Conservation (phyloP, 2,888 invertebrate genomes). For the Protophormia terraenovae region DNA sequence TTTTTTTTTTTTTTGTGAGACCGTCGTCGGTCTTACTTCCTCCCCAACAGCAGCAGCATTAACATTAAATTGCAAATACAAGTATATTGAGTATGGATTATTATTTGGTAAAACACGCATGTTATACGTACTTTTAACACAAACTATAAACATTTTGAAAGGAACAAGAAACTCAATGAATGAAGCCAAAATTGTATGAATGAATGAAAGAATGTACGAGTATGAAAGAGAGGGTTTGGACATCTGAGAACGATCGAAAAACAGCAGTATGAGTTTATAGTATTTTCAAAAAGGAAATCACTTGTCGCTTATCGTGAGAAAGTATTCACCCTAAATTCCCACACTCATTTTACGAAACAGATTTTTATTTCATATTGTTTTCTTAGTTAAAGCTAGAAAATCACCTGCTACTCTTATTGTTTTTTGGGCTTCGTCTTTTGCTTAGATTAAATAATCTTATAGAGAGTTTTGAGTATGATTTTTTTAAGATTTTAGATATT, state of each 20-base stretch:
- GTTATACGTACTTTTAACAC: slow-evolving; percentile 57
- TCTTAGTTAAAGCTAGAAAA: slow-evolving; percentile 51
- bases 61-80: slow-evolving; percentile 58
- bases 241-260: slow-evolving; percentile 54
- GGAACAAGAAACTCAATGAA: slow-evolving; percentile 46
- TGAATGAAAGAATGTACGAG: slow-evolving; percentile 27
- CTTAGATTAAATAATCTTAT: slow-evolving; percentile 41
- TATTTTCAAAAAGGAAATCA: slow-evolving; percentile 68
- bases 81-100: not conserved
- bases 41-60: slow-evolving; percentile 68
- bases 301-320: slow-evolving; percentile 80
- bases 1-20: slow-evolving; percentile 61
- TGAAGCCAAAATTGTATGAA: not conserved
- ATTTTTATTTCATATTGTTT: slow-evolving; percentile 15
- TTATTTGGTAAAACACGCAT: slow-evolving; percentile 64
- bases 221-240: slow-evolving; percentile 49
- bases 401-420: slow-evolving; percentile 61
- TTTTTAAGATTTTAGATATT: too few species aligned
- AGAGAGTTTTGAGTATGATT: slow-evolving; percentile 26
- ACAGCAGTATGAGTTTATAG: slow-evolving; percentile 51
- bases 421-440: not conserved
- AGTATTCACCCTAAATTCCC: slow-evolving; percentile 81
- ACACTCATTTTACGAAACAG: slow-evolving; percentile 72
- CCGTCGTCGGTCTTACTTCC: slow-evolving; percentile 69
- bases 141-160: slow-evolving; percentile 45